Evolutionary conservation across 2,113 vertebrate genomes (phyloP), one percentile per base, ranked within the genome.

Genomic region (Trematomus loennbergii): DNA sequence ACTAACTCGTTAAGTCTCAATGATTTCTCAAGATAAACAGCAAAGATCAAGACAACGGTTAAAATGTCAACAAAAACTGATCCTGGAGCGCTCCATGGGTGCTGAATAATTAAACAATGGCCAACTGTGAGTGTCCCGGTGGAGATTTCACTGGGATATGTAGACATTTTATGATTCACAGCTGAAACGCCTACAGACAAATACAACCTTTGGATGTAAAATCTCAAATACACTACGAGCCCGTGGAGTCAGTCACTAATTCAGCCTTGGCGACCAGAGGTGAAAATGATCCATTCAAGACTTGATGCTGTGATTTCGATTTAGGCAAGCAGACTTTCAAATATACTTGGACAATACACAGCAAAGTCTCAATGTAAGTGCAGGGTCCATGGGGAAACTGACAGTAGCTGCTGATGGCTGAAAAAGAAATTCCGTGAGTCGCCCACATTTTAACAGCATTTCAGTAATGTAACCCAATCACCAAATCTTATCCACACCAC

Each of bases 151-250:
- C 65, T 22, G n/a, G 74, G 78, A 68, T 60, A 33, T 64, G 62
- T 61, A 61, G 85, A 79, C 59, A n/a, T 13, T 82, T 79, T 73
- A 75, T 75, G 78, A 79, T 87, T 84, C 81, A 72, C 74, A 72
- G 87, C 69, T 78, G 65, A 71, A 45, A 67, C 22, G 72, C 87
- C 75, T 60, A 81, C 62, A 77, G 74, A 79, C 66, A 75, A 57
- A 86, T 75, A 72, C 83, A 86, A 72, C 29, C 81, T 88, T 81
- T 86, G 69, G 73, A 76, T 85, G 80, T 82, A 11, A 82, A 87
- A 84, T 80, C 67, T 79, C 53, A 60, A 58, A 64, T 40, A 71
- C 46, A 36, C 33, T 17, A 59, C n/a, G 17, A 79, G 20, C 29
- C 67, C 57, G 60, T 17, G 20, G 68, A 70, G 59, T 49, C 45